These are phyloP conservation scores for Polypedilum vanderplanki DNA, from an alignment of 1,140 invertebrate genomes.

Conservation along the genomic window DNA sequence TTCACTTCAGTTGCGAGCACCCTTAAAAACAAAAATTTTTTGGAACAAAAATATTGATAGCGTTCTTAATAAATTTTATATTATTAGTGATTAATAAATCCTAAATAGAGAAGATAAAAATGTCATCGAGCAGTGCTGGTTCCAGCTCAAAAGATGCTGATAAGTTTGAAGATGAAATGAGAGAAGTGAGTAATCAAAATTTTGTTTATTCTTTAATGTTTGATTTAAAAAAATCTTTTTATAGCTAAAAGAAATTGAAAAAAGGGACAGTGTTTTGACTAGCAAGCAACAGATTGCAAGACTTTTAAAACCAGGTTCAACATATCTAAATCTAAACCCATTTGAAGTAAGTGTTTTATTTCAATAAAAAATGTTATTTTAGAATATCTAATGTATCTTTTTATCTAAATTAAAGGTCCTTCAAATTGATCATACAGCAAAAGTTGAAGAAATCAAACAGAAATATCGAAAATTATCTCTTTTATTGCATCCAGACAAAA, in stretches of 20 bases:
- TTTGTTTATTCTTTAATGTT: neutral
- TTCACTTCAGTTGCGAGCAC: too few relatives aligned
- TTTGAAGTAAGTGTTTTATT: slow-evolving; percentile 62
- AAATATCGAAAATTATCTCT: slow-evolving; percentile 95
- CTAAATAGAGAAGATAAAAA: slow-evolving; percentile 27
- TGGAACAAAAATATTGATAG: too few relatives aligned
- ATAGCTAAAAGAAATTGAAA: slow-evolving; percentile 45
- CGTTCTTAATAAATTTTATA: too few relatives aligned
- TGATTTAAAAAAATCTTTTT: neutral
- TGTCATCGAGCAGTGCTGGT: slow-evolving; percentile 31
- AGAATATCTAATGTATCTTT: too few relatives aligned
- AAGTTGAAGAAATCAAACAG: slow-evolving; percentile 90
- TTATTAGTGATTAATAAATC: too few relatives aligned
- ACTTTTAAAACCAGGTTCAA: slow-evolving; percentile 83
- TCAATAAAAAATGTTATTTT: too few relatives aligned
- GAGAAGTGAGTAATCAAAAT: neutral
- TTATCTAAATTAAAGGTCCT: slow-evolving; percentile 49
- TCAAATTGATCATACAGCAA: slow-evolving; percentile 84
- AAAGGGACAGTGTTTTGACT: slow-evolving; percentile 57
- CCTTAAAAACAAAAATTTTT: too few relatives aligned
- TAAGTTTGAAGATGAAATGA: neutral
- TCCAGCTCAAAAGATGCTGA: neutral
- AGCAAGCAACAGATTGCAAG: slow-evolving; percentile 93
- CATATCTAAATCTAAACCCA: slow-evolving; percentile 94
- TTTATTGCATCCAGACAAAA: slow-evolving; percentile 80